Base-by-base conservation (phyloP, 2,888 invertebrate species). In the Acronicta aceris region DNA sequence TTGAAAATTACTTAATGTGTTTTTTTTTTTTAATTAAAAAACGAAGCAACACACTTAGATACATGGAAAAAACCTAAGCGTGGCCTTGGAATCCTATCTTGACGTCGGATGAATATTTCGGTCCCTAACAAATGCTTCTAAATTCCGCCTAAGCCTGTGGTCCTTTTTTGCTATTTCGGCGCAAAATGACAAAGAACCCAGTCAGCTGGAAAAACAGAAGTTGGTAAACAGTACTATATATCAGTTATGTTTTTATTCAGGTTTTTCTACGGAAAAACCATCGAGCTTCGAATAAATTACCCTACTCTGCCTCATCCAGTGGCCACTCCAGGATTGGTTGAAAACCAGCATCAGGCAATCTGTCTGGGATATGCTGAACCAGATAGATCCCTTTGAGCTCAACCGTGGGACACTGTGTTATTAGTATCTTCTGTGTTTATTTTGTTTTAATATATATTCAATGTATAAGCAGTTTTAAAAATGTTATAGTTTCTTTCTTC, bases 71-170 rank as follows among this genome's bases (percentile, higher is more conserved):
- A 48, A 59, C 17, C 38, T 43, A 42, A 15, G 21, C 50, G 41
- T 15, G 56, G 45, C 57, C 59, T 71, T 62, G 46, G 64, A 40
- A 48, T 62, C 17, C 50, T 21, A 58, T 52, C 7, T 71, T 68
- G 50, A 58, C 48, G 41, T 57, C 55, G 47, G 51, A 59, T 43
- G 59, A 68, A 72, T 59, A 59, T 66, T 66, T 58, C 15, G 10
- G 42, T 41, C 38, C 27, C 16, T 47, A 61, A 69, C 57, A 59
- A 71, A 74, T 57, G 27, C 50, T 27, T 41, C 33, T 13, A 41
- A 47, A 62, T 61, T 43, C 49, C 38, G 36, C 50, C 12, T 55
- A 59, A 55, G 45, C 25, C 41, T n/a, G 21, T 58, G 46, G 41
- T 51, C 45, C 59, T 69, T 48, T 67, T 71, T 69, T 60, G 53